A percentile compares a stretch with the other conserved stretches of the same genome.
Evolutionary conservation across 2,888 invertebrate genomes (phyloP).

Genomic region (Pteria penguin): DNA sequence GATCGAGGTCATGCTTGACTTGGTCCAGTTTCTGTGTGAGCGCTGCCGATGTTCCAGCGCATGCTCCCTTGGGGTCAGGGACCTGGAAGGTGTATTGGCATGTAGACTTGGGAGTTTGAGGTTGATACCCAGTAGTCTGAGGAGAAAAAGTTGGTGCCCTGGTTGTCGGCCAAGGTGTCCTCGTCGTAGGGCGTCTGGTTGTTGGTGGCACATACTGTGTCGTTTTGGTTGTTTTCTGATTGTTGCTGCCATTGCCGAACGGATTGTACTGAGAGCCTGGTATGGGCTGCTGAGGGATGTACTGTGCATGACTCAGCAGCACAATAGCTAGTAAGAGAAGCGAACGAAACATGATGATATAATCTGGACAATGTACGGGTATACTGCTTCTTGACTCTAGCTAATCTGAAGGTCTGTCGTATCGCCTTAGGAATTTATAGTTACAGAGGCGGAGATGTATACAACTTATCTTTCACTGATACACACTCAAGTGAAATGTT

Average conservation of each 20-base stretch:
- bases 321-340: background rate
- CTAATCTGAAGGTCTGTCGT: background rate
- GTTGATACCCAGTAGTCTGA: background rate
- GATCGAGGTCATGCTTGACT: constrained; percentile 50
- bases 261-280: constrained; percentile 4
- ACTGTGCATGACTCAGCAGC: constrained; percentile 16
- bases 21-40: constrained; percentile 43
- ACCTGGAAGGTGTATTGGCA: constrained; percentile 50
- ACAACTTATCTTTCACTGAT: constrained; percentile 8
- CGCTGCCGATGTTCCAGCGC: constrained; percentile 38
- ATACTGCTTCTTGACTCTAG: background rate
- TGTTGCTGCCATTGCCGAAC: background rate
- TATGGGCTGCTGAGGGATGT: constrained; percentile 17
- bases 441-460: constrained; percentile 29
- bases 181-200: background rate
- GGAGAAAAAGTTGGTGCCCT: background rate
- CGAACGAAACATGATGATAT: background rate
- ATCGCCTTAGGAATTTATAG: constrained; percentile 22
- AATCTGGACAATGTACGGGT: too few relatives aligned
- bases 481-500: constrained; percentile 7
- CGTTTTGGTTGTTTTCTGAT: background rate
- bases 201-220: background rate
- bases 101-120: background rate
- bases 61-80: constrained; percentile 45
- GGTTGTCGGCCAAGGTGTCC: background rate